phyloP scores from a whole-genome alignment of 1,140 invertebrate species.

The Ips nitidus region DNA sequence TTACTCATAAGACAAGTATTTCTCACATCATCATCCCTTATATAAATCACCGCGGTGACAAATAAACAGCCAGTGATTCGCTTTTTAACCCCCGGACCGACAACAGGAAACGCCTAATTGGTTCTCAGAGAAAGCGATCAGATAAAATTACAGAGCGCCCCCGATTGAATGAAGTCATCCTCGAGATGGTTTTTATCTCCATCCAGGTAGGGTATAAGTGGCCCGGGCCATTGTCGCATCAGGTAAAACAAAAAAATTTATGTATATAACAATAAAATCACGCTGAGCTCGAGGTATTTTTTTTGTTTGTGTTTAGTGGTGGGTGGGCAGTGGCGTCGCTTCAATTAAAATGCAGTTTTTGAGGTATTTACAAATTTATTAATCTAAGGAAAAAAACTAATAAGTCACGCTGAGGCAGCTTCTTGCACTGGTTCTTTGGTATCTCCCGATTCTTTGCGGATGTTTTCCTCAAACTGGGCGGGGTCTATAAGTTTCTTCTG shows the following conservation, averaged over 20 bases:
- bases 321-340: too few relatives aligned
- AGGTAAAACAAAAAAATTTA: slow-evolving; percentile 6
- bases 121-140: not conserved
- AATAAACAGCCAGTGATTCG: too few relatives aligned
- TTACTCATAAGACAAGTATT: too few relatives aligned
- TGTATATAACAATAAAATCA: not conserved
- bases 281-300: not conserved
- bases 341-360: too few relatives aligned
- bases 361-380: too few relatives aligned
- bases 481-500: slow-evolving; percentile 76
- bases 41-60: too few relatives aligned
- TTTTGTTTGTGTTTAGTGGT: not conserved
- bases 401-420: not conserved
- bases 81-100: too few relatives aligned
- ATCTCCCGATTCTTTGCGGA: slow-evolving; percentile 52
- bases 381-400: too few relatives aligned
- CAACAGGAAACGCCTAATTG: slow-evolving; percentile 14
- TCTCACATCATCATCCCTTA: too few relatives aligned
- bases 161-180: slow-evolving; percentile 10
- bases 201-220: not conserved
- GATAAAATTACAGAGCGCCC: not conserved
- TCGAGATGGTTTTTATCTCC: not conserved
- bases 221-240: not conserved
- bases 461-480: slow-evolving; percentile 73
- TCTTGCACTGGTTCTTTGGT: not conserved